Base-by-base conservation (phyloP, 2,888 invertebrate species). In the Bellardia pandia region DNA sequence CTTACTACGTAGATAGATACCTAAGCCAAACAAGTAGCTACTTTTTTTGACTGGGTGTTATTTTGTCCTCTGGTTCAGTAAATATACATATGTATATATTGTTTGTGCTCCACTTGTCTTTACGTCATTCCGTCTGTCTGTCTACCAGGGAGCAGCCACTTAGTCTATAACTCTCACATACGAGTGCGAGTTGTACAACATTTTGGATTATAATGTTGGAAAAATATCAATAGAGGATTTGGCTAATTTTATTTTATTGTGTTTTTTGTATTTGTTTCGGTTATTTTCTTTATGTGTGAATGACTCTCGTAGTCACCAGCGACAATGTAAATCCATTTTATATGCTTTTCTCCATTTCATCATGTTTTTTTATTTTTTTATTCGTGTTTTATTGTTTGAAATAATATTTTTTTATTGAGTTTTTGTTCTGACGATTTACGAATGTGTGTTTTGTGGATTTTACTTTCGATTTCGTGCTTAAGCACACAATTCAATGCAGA, bases 221-320 rank as follows among this genome's bases (percentile, higher is more conserved):
- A 84, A 71, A 84, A 74, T 77, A 84, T 66, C 77, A 84, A 77
- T 77, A 72, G 33, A 51, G 60, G n/a, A 76, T 69, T 51, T 42
- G 23, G 6, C 30, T 11, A 6, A 48, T 16, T 69, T 62, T 16
- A 13, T 16, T 30, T 56, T 37, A 23, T 56, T 66, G 1, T 56
- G 2, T 42, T 53, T 42, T 60, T 30, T 68, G 6, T 60, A 53
- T 11, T 33, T 7, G 23, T 64, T 11, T 13, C 14, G 30, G n/a
- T 30, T 37, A n/a, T 62, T 40, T 62, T 71, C 71, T 51, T 80
- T 51, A 56, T 82, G 40, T 75, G 58, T 53, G 76, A 69, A 42
- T 69, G 82, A 82, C 69, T 62, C 23, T 60, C 30, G 37, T 40
- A 23, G 23, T 58, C 40, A 23, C 30, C 45, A 42, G 30, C 6